Base-by-base conservation (phyloP, 1,140 invertebrate species). In the Drosophila auraria region DNA sequence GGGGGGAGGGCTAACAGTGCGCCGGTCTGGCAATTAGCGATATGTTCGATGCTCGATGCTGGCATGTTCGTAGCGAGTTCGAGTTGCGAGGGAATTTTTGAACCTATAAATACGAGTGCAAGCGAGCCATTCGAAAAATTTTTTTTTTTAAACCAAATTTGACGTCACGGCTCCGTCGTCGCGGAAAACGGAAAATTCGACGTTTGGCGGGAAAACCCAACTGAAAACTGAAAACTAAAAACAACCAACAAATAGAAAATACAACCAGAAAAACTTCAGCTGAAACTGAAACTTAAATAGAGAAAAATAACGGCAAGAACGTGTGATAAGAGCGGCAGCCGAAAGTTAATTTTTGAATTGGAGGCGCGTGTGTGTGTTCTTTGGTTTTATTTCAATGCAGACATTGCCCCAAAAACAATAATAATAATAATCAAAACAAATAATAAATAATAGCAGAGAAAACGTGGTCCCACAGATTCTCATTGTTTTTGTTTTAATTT, bases 271-370 rank as follows among this genome's bases (percentile, higher is more conserved):
- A 59, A 64, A 11, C 36, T 15, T 20, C 45, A 59, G 57, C 11
- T 60, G 38, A 56, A 57, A 42, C 42, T 17, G 38, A 45, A 71
- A 57, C 42, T 25, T 53, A 49, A 56, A 25, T 45, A 36, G 7
- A 36, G 7, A 57, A 36, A 47, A 59, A 40, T 15, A 59, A 25
- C 54, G 54, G 54, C 36, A 27, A 64, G 40, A 71, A 81, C 82
- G 82, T 82, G 82, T 80, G 82, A 86, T 86, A 86, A 86, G 83
- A 86, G 65, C 62, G 59, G 50, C 63, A 68, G 33, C 60, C 33
- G 60, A 66, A 54, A 74, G 74, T 86, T 75, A 58, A 81, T 53
- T 82, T 70, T 86, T 78, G 76, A 81, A 78, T 86, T 82, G 59
- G n/a, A 23, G 60, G 63, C 63, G 51, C 51, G 45, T 62, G 51